Conservation (phyloP, 1,140 invertebrate species). For the Zaprionus ghesquierei region DNA sequence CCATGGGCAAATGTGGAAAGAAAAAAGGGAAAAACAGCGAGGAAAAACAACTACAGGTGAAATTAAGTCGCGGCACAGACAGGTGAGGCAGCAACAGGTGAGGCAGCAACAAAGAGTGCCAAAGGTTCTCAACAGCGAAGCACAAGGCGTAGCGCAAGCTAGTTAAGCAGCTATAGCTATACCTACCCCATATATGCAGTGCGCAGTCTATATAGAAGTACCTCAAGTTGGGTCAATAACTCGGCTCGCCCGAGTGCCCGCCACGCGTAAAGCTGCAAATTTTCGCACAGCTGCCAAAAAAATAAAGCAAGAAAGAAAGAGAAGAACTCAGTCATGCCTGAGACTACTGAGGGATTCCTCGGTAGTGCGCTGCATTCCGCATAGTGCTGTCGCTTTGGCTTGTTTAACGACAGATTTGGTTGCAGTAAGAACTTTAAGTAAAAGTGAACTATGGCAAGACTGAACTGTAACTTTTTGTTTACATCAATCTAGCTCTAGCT, state of each 20-base stretch:
- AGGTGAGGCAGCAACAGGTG: slow-evolving; percentile 7
- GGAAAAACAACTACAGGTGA: slow-evolving; percentile 40
- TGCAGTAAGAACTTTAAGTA: neutral
- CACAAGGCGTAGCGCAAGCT: neutral
- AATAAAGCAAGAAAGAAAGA: neutral
- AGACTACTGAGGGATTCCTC: neutral
- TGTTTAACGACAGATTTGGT: neutral
- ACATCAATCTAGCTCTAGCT: no score
- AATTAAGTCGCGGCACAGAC: slow-evolving; percentile 56
- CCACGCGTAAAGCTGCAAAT: slow-evolving; percentile 26
- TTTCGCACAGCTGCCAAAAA: slow-evolving; percentile 35
- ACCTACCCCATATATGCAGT: neutral
- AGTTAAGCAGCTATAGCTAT: neutral
- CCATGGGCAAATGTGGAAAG: slow-evolving; percentile 53
- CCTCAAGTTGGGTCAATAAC: slow-evolving; percentile 62
- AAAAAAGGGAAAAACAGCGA: slow-evolving; percentile 31
- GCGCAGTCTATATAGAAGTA: neutral
- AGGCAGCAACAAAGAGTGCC: slow-evolving; percentile 4
- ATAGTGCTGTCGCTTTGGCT: neutral
- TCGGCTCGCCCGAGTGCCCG: slow-evolving; percentile 24
- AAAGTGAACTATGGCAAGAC: no score
- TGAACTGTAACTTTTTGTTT: no score
- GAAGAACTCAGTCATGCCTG: neutral
- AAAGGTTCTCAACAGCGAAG: slow-evolving; percentile 42
- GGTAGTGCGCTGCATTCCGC: slow-evolving; percentile 16